A percentile compares a stretch with the other conserved stretches of the same genome.
phyloP scores from a whole-genome alignment of 2,797 vertebrate species.

The Rhabdophis nuchalis region DNA sequence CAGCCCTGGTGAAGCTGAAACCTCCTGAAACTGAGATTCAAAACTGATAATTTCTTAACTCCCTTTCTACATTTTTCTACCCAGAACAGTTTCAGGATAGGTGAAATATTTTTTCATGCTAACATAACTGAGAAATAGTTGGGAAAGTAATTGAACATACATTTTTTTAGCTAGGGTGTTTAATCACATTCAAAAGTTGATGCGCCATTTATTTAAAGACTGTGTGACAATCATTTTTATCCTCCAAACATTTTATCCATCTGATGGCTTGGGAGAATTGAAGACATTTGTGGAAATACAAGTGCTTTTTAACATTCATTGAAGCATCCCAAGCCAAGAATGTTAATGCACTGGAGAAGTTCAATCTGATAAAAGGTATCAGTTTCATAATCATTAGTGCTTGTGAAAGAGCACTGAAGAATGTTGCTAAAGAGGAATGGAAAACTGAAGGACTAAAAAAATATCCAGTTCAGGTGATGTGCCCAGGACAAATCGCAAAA shows the following conservation, averaged over 20 bases:
- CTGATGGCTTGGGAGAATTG: neutral
- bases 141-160: neutral
- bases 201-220: neutral
- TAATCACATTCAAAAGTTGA: neutral
- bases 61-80: neutral
- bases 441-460: neutral
- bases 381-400: neutral
- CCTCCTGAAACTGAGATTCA: neutral
- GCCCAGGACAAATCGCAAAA: neutral
- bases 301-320: slow-evolving; percentile 25
- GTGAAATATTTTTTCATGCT: slow-evolving; percentile 7
- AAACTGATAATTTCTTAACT: neutral
- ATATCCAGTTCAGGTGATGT: neutral
- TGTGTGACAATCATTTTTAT: neutral
- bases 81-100: neutral
- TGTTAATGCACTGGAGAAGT: neutral
- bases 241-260: slow-evolving; percentile 22
- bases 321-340: slow-evolving; percentile 1
- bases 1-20: neutral
- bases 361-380: neutral
- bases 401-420: neutral
- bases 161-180: slow-evolving; percentile 38
- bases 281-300: slow-evolving; percentile 10
- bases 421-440: neutral
- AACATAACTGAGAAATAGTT: neutral